Percentiles rank a stretch among this genome's conserved stretches.
These are phyloP conservation scores for Hemithea aestivaria DNA, from an alignment of 2,888 invertebrate species.

Conservation along the genomic window DNA sequence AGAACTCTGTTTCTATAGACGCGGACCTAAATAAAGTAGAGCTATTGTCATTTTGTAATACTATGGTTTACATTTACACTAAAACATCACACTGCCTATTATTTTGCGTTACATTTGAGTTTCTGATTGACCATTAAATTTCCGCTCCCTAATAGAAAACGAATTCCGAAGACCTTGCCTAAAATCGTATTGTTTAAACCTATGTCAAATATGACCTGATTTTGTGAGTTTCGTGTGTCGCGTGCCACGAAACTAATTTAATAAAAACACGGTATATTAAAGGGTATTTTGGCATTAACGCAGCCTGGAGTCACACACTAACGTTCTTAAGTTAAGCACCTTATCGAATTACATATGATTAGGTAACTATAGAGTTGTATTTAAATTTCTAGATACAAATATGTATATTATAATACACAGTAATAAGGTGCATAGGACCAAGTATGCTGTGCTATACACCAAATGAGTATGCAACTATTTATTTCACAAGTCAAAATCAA, in stretches of 20 bases:
- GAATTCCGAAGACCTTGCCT: slow-evolving; percentile 18
- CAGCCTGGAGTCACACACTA: slow-evolving; percentile 46
- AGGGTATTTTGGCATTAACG: slow-evolving; percentile 68
- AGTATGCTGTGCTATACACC: too few species aligned
- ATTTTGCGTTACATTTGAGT: neutral
- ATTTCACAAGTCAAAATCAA: too few species aligned
- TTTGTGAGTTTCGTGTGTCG: slow-evolving; percentile 63
- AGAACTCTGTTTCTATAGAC: too few species aligned
- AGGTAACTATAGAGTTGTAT: slow-evolving; percentile 22
- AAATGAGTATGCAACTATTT: too few species aligned
- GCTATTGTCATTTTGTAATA: too few species aligned
- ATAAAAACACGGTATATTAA: slow-evolving; percentile 71
- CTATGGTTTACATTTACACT: too few species aligned
- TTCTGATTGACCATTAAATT: slow-evolving; percentile 7
- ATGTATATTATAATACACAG: too few species aligned
- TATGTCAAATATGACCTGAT: slow-evolving; percentile 57
- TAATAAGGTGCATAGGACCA: too few species aligned
- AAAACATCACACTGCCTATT: too few species aligned
- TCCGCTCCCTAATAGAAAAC: slow-evolving; percentile 15
- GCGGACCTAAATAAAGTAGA: too few species aligned
- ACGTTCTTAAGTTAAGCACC: slow-evolving; percentile 48
- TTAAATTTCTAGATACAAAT: too few species aligned
- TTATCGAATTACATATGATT: slow-evolving; percentile 46
- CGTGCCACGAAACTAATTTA: slow-evolving; percentile 71
- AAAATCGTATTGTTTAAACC: slow-evolving; percentile 29